These are phyloP conservation scores for Drosophila virilis DNA, from an alignment of 1,140 invertebrate species.

Conservation along the genomic window DNA sequence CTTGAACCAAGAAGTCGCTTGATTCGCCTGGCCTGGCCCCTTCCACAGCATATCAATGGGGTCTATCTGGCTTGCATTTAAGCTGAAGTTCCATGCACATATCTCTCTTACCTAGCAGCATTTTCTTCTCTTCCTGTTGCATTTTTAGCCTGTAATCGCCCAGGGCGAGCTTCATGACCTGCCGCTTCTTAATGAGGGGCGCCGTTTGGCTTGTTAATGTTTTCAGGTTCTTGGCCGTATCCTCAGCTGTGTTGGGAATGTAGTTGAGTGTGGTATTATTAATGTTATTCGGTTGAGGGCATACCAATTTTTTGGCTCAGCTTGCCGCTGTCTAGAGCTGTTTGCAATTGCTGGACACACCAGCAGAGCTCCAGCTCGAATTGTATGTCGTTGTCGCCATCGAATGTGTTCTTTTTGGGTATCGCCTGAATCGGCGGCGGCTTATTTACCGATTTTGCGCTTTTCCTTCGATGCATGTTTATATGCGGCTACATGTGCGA, in stretches of 20 bases:
- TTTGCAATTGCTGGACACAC: conserved; percentile 90
- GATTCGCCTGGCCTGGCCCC: no score
- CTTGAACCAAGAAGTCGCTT: no score
- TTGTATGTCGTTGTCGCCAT: conserved; percentile 86
- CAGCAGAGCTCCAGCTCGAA: conserved; percentile 90
- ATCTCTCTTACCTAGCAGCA: conserved; percentile 82
- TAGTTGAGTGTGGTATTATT: conserved; percentile 12
- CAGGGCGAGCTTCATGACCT: conserved; percentile 89
- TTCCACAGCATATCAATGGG: no score
- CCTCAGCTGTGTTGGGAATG: conserved; percentile 85
- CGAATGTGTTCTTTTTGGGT: conserved; percentile 42
- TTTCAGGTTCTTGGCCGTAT: conserved; percentile 87
- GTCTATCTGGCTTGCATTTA: not conserved
- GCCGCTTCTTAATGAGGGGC: conserved; percentile 88
- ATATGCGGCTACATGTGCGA: conserved; percentile 25
- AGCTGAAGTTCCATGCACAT: no score
- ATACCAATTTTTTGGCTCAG: conserved; percentile 86
- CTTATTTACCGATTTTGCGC: conserved; percentile 60
- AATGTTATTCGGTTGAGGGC: conserved; percentile 6
- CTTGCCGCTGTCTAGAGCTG: conserved; percentile 86
- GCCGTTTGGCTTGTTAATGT: conserved; percentile 88
- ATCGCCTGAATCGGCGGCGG: conserved; percentile 61
- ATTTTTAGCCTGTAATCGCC: conserved; percentile 91
- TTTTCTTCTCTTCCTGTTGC: conserved; percentile 89
- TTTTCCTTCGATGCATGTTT: conserved; percentile 60